A percentile compares a stretch with the other conserved stretches of the same genome.
Conservation (phyloP, 2,797 vertebrate species). For the Myotis findleyi region DNA sequence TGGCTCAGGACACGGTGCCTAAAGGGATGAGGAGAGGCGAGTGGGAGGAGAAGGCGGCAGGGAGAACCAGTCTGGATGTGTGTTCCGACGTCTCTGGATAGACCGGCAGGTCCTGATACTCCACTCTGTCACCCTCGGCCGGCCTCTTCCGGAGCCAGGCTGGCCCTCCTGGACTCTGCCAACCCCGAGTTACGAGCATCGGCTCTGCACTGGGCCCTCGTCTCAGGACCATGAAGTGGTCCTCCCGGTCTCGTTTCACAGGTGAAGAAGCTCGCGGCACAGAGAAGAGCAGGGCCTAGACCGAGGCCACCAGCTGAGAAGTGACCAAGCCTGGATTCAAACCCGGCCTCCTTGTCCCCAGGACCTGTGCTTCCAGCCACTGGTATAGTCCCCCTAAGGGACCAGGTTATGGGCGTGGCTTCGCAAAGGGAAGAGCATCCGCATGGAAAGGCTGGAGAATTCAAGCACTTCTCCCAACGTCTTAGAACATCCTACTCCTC, state of each 20-base stretch:
- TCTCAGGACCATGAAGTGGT: background rate
- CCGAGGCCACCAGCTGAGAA: background rate
- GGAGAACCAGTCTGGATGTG: background rate
- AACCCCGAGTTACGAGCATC: background rate
- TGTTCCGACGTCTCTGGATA: background rate
- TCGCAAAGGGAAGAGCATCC: background rate
- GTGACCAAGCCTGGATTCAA: background rate
- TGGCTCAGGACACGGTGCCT: background rate
- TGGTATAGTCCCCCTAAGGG: background rate
- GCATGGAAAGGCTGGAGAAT: background rate
- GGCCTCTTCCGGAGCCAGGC: background rate
- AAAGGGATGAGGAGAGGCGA: background rate
- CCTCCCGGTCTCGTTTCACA: background rate
- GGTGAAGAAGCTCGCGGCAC: background rate
- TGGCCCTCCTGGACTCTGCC: background rate
- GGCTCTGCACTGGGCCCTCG: background rate
- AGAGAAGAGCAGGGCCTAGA: background rate
- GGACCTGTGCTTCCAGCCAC: background rate
- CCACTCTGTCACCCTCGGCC: background rate
- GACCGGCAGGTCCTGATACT: background rate
- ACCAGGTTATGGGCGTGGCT: background rate
- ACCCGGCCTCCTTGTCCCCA: background rate
- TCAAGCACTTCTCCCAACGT: background rate
- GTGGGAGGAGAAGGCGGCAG: background rate
- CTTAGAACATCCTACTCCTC: background rate